Percentiles rank a stretch among this genome's conserved stretches.
Evolutionary conservation across 2,113 vertebrate species (phyloP).

Genomic region (Antechinus stuartii): DNA sequence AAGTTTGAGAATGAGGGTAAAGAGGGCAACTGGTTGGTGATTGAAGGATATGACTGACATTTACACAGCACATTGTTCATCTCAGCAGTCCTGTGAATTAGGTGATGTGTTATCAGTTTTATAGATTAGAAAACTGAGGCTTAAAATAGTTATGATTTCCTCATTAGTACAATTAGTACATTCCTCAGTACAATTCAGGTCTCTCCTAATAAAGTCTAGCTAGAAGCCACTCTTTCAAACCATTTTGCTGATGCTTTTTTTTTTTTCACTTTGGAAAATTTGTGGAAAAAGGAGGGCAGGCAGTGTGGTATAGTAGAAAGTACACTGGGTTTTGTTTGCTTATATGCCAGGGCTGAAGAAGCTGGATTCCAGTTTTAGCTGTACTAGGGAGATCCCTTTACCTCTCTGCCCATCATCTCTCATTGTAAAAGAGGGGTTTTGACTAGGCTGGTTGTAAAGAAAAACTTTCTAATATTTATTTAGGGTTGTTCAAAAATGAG

Average conservation of each 20-base stretch:
- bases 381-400: neutral
- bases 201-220: neutral
- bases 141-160: neutral
- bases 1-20: neutral
- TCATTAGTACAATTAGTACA: neutral
- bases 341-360: neutral
- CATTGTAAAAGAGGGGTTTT: neutral
- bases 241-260: neutral
- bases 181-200: neutral
- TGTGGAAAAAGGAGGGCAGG: neutral
- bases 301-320: neutral
- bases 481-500: neutral
- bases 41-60: neutral
- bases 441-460: neutral
- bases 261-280: neutral
- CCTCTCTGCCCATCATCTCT: neutral
- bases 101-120: neutral
- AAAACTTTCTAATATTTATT: neutral
- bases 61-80: neutral
- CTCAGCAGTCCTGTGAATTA: neutral
- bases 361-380: neutral
- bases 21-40: neutral
- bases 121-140: neutral
- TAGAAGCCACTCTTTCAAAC: neutral
- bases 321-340: neutral